Base-by-base conservation (phyloP, 2,797 vertebrate species). In the Crenichthys baileyi region DNA sequence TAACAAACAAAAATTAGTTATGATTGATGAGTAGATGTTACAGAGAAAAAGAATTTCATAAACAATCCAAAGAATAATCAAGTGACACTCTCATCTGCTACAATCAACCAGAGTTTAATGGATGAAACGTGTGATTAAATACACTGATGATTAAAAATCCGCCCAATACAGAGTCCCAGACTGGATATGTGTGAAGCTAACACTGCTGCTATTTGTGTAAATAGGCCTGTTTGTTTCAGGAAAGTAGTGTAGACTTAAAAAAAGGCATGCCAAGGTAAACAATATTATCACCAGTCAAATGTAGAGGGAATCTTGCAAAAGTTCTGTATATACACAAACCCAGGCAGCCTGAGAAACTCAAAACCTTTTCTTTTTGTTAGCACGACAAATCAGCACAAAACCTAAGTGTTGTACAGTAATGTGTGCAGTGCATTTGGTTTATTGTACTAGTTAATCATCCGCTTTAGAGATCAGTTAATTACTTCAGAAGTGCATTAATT, bases 61-160 rank as follows among this genome's bases (percentile, higher is more conserved):
- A 44, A 26, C 18, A 44, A 26, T 7, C 11, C 36, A 51, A 63
- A 22, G 31, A 72, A 48, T 70, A 31, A 79, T 83, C 7, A 78
- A 84, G 82, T 79, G 39, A 84, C 82, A 79, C 50, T 72, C 29
- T 72, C 71, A 70, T 84, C 80, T 79, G 85, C 75, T 78, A 90
- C 87, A 89, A 86, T 89, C 87, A 90, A 87, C 87, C 86, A 88
- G 81, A 87, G 83, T 92, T 91, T 93, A 93, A 93, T 94, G 85
- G 75, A 83, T 78, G 81, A 90, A 91, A 90, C 70, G 82, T 85
- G 84, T 82, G 81, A 93, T 85, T 90, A 50, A 85, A 85, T 91
- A 92, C 87, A 88, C 85, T 41, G 70, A 89, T 85, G 86, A 73
- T 84, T 67, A 78, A 85, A 88, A 82, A 85, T 73, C 73, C 72